phyloP scores from a whole-genome alignment of 2,113 vertebrate genomes.

The Caranx melampygus region DNA sequence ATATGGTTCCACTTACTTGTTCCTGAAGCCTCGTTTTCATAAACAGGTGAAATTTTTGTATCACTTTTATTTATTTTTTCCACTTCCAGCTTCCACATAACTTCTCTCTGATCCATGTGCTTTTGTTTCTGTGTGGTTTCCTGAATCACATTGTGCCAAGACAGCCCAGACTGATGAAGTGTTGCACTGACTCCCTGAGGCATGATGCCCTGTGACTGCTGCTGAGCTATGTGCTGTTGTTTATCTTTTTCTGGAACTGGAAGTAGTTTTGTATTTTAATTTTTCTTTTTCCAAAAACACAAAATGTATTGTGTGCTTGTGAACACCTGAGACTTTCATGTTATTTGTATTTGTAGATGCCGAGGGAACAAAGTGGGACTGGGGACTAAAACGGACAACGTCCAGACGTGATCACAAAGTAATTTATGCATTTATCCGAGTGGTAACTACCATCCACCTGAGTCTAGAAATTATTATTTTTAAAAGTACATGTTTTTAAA shows the following conservation, averaged over 20 bases:
- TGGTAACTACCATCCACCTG: not conserved
- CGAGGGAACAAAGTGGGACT: not conserved
- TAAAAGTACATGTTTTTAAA: no score
- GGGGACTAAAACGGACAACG: not conserved
- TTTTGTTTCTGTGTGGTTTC: not conserved
- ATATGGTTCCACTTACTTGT: not conserved
- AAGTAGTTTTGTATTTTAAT: conserved; percentile 1
- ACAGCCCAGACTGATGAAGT: conserved; percentile 27
- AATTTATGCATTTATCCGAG: not conserved
- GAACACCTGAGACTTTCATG: not conserved
- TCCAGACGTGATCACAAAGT: not conserved
- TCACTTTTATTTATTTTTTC: not conserved
- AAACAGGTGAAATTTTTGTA: not conserved
- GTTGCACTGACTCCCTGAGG: conserved; percentile 1
- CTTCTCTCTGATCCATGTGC: not conserved
- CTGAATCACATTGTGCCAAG: conserved; percentile 15
- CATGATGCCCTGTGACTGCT: conserved; percentile 1
- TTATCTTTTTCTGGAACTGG: conserved; percentile 21
- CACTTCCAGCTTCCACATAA: not conserved
- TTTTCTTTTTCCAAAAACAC: not conserved
- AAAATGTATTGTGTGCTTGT: not conserved
- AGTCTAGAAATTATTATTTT: not conserved
- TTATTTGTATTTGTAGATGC: not conserved
- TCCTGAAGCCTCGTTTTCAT: not conserved
- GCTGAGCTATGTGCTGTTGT: conserved; percentile 24